Evolutionary conservation across 2,797 vertebrate species (phyloP), one percentile per base, ranked within the genome.

Genomic region (Poeciliopsis turneri): DNA sequence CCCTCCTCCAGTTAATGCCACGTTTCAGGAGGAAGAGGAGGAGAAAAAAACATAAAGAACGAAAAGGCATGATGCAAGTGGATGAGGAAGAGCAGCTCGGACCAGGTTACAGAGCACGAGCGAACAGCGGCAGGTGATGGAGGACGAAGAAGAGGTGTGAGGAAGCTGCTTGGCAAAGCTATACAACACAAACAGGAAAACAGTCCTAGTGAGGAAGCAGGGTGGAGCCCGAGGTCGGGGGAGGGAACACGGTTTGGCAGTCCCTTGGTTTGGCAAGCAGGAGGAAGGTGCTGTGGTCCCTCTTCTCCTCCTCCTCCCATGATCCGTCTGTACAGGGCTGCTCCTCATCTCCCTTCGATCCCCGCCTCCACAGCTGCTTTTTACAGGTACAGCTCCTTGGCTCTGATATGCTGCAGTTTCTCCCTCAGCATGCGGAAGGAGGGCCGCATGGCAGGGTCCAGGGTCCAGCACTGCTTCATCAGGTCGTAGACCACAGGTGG

Each of bases 381-480:
- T 93, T 90, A 99, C 96, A 98, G 97, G 94, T 97, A 97, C 90
- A 97, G 96, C 96, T 97, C 97, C 53, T 97, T 97, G 93, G 96
- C 92, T 95, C 96, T 97, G 96, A 98, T 97, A 95, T 97, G 97
- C 95, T 97, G 97, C 83, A 99, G 97, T 95, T 97, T 97, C 90
- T 99, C 97, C 0, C 97, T 96, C 92, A 99, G 94, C 95, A 98
- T 96, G 88, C 96, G 96, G 95, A 99, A 99, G 81, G 97, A 96
- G 5, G 98, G 98, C 92, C 98, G 94, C 30, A 92, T 85, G 36
- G 87, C 75, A 0, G 97, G 68, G 55, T 99, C 98, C 95, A 99
- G 93, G 84, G 96, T 97, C 98, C 98, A 99, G 96, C 98, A 99
- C 93, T 97, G 97, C 95, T 97, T 98, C 98, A 99, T 99, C 92